Evolutionary conservation across 2,888 invertebrate genomes (phyloP).

Genomic region (Portevinia maculata): DNA sequence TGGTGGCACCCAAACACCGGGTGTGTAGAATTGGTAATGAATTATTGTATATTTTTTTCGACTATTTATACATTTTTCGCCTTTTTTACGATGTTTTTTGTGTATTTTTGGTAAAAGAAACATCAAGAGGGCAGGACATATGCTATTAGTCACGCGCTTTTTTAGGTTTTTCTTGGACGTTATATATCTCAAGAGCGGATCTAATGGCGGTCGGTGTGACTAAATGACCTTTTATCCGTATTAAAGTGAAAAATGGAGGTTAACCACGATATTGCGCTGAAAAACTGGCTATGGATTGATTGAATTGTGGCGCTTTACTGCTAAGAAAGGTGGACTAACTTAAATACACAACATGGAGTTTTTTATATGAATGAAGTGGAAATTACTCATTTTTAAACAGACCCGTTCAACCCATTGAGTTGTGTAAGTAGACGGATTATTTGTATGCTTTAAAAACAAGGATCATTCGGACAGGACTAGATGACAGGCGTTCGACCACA

Average conservation of each 20-base stretch:
- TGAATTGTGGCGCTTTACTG: neutral
- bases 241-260: conserved; percentile 53
- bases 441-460: too few species aligned
- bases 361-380: neutral
- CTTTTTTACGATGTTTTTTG: conserved; percentile 47
- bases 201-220: conserved; percentile 62
- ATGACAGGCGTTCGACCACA: too few species aligned
- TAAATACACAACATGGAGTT: neutral
- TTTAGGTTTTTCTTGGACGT: conserved; percentile 9
- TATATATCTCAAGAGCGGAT: conserved; percentile 57
- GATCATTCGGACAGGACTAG: too few species aligned
- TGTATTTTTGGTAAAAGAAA: conserved; percentile 10
- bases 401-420: too few species aligned
- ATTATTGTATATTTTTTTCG: conserved; percentile 63
- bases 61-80: conserved; percentile 38
- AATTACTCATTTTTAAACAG: conserved; percentile 12
- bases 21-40: conserved; percentile 71
- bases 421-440: too few species aligned
- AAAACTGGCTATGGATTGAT: conserved; percentile 35
- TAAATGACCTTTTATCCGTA: conserved; percentile 59
- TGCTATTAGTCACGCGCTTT: conserved; percentile 68
- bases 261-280: conserved; percentile 42
- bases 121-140: conserved; percentile 63
- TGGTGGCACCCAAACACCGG: conserved; percentile 47
- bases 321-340: conserved; percentile 18